These are phyloP conservation scores for Dendroctonus ponderosae DNA, from an alignment of 1,140 invertebrate genomes.

Conservation along the genomic window DNA sequence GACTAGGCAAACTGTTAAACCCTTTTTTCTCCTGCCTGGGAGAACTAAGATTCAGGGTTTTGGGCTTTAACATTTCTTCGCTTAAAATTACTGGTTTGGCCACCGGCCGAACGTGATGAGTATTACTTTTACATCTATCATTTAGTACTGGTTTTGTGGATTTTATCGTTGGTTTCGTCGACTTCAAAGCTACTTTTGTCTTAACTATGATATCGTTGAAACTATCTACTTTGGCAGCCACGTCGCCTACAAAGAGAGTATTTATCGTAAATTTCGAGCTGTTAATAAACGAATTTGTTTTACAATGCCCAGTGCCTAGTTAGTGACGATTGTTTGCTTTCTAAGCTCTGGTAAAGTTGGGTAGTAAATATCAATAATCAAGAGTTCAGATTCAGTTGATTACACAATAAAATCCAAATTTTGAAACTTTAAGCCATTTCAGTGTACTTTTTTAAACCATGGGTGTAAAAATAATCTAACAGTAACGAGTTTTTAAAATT, in stretches of 20 bases:
- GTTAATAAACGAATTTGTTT: too few species aligned
- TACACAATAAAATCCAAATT: too few species aligned
- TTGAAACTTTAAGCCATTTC: too few species aligned
- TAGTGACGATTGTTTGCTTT: too few species aligned
- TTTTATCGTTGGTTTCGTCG: constrained; percentile 52
- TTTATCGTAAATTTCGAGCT: too few species aligned
- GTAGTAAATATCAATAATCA: too few species aligned
- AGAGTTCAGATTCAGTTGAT: too few species aligned
- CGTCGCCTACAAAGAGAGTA: constrained; percentile 51
- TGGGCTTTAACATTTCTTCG: constrained; percentile 22
- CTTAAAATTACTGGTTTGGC: constrained; percentile 28
- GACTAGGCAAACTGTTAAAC: constrained; percentile 44
- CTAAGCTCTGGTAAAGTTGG: too few species aligned
- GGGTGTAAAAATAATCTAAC: too few species aligned
- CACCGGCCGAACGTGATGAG: constrained; percentile 21
- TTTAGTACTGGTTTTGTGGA: constrained; percentile 41
- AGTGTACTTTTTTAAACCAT: too few species aligned
- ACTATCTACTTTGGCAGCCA: constrained; percentile 64
- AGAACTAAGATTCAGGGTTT: constrained; percentile 14
- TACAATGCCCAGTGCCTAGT: too few species aligned
- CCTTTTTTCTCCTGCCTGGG: constrained; percentile 33
- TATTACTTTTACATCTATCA: constrained; percentile 36
- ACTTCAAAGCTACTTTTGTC: constrained; percentile 43
- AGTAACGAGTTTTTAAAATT: too few species aligned
- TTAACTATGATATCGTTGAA: constrained; percentile 65